These are phyloP conservation scores for Philopotamus ludificatus DNA, from an alignment of 1,140 invertebrate species.

Conservation along the genomic window DNA sequence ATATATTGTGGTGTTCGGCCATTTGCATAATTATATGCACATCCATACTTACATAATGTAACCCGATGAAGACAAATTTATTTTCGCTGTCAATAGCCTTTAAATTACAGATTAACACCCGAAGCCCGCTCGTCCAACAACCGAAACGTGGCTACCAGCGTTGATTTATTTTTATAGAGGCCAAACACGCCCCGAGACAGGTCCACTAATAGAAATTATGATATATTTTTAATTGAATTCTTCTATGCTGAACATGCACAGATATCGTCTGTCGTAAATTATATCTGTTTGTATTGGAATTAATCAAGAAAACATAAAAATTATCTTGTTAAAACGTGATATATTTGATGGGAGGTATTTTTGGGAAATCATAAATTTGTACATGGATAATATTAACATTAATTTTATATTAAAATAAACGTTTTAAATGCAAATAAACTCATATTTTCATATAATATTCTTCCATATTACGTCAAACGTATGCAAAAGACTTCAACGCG, in stretches of 20 bases:
- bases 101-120: constrained; percentile 14
- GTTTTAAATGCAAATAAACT: too few species aligned
- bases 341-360: too few species aligned
- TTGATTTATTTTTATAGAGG: constrained; percentile 25
- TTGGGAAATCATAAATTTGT: too few species aligned
- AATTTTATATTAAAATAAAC: too few species aligned
- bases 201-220: constrained; percentile 19
- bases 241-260: constrained; percentile 2
- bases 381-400: too few species aligned
- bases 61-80: constrained; percentile 22
- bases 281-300: not conserved
- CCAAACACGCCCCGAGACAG: constrained; percentile 12
- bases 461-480: too few species aligned
- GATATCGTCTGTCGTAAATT: constrained; percentile 15
- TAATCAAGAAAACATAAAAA: not conserved
- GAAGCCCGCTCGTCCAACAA: not conserved
- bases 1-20: not conserved
- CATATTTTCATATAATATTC: too few species aligned
- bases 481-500: constrained; percentile 11
- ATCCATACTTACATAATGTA: constrained; percentile 2
- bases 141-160: constrained; percentile 1
- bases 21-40: not conserved
- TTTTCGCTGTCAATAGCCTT: constrained; percentile 6
- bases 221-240: constrained; percentile 21
- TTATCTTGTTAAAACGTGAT: too few species aligned